Evolutionary conservation across 2,797 vertebrate species (phyloP).

Genomic region (Coregonus ussuriensis): DNA sequence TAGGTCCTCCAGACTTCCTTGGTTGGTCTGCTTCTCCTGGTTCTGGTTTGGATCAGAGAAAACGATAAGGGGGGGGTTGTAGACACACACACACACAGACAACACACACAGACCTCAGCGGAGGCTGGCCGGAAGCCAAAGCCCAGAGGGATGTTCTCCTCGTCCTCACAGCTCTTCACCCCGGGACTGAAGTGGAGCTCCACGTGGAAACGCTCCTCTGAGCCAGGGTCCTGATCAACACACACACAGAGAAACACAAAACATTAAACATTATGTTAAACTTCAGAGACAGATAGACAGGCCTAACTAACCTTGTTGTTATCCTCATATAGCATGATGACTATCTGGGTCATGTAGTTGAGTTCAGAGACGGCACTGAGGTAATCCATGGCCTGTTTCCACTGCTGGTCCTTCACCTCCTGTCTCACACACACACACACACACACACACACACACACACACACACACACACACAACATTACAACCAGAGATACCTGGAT

Average conservation of each 20-base stretch:
- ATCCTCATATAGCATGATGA: constrained; percentile 93
- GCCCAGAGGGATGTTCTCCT: constrained; percentile 82
- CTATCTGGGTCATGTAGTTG: constrained; percentile 94
- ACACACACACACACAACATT: constrained; percentile 48
- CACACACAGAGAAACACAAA: background rate
- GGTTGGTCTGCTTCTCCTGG: constrained; percentile 87
- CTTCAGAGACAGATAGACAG: background rate
- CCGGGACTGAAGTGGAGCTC: constrained; percentile 91
- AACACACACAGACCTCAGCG: constrained; percentile 71
- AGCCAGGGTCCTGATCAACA: constrained; percentile 81
- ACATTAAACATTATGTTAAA: background rate
- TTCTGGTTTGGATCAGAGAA: constrained; percentile 67
- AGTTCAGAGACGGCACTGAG: constrained; percentile 88
- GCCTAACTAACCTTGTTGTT: constrained; percentile 81
- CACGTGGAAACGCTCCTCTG: constrained; percentile 89
- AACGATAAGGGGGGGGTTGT: background rate
- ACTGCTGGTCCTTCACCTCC: constrained; percentile 87
- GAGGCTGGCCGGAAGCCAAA: constrained; percentile 88
- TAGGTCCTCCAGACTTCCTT: constrained; percentile 89
- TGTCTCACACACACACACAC: constrained; percentile 68
- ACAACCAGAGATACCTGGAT: too few species aligned
- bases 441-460: constrained; percentile 49
- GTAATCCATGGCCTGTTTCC: constrained; percentile 90
- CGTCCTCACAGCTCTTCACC: constrained; percentile 84
- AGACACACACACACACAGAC: background rate